Evolutionary conservation across 2,797 vertebrate species (phyloP).

Genomic region (Zalophus californianus): DNA sequence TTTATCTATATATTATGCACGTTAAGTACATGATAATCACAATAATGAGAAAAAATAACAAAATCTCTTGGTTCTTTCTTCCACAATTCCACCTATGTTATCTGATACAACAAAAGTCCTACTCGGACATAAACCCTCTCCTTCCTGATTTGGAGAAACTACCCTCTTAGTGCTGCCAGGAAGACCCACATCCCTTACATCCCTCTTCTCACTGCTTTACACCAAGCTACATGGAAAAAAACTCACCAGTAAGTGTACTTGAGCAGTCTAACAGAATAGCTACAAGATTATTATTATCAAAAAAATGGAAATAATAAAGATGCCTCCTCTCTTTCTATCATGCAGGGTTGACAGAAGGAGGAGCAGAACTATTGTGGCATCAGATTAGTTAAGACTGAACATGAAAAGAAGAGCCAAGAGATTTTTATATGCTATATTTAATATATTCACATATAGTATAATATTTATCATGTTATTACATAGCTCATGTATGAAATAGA

Average conservation of each 20-base stretch:
- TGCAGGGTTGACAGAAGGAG: not conserved
- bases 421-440: not conserved
- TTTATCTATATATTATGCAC: not conserved
- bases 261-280: not conserved
- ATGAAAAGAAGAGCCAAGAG: not conserved
- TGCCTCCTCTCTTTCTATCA: not conserved
- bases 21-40: not conserved
- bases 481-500: not conserved
- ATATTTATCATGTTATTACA: not conserved
- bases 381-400: not conserved
- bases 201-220: not conserved
- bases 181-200: not conserved
- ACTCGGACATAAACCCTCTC: not conserved
- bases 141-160: not conserved
- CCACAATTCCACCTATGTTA: not conserved
- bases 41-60: not conserved
- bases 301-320: not conserved
- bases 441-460: not conserved
- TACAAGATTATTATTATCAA: not conserved
- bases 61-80: not conserved
- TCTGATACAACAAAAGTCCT: not conserved
- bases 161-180: accelerated
- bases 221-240: not conserved
- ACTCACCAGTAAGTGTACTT: not conserved
- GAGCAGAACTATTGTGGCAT: not conserved